Percentiles rank a stretch among this genome's conserved stretches.
Evolutionary conservation across 2,888 invertebrate genomes (phyloP).

Genomic region (Oxytorus armatus): DNA sequence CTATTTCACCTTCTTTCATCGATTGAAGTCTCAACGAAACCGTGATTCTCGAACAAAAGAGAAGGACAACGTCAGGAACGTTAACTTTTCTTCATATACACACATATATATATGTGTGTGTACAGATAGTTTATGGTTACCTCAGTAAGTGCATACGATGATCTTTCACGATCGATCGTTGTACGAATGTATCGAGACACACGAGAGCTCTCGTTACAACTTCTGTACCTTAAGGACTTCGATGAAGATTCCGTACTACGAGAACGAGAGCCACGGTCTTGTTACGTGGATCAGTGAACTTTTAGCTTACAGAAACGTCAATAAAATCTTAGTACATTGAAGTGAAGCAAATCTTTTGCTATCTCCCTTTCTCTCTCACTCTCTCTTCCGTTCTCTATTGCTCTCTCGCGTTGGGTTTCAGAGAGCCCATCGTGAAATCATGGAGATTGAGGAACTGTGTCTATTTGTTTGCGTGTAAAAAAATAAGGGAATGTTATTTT

Average conservation of each 20-base stretch:
- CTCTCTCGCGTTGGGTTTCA: constrained; percentile 14
- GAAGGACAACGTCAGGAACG: constrained; percentile 26
- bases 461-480: neutral
- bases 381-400: constrained; percentile 8
- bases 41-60: constrained; percentile 13
- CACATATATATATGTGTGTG: neutral
- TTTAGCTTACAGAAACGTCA: constrained; percentile 56
- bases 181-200: constrained; percentile 59
- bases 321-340: constrained; percentile 48
- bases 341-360: neutral
- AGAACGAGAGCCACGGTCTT: constrained; percentile 26
- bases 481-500: constrained; percentile 50
- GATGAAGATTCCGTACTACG: constrained; percentile 43
- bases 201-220: constrained; percentile 67
- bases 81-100: constrained; percentile 16
- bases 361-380: neutral
- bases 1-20: constrained; percentile 18
- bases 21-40: constrained; percentile 9
- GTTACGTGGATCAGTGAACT: constrained; percentile 66
- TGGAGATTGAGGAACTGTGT: neutral
- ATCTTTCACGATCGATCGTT: constrained; percentile 81
- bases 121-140: constrained; percentile 72
- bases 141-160: constrained; percentile 74
- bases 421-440: constrained; percentile 14
- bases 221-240: constrained; percentile 48